Evolutionary conservation across 2,888 invertebrate genomes (phyloP).

Genomic region (Himalopsyche kuldschensis): DNA sequence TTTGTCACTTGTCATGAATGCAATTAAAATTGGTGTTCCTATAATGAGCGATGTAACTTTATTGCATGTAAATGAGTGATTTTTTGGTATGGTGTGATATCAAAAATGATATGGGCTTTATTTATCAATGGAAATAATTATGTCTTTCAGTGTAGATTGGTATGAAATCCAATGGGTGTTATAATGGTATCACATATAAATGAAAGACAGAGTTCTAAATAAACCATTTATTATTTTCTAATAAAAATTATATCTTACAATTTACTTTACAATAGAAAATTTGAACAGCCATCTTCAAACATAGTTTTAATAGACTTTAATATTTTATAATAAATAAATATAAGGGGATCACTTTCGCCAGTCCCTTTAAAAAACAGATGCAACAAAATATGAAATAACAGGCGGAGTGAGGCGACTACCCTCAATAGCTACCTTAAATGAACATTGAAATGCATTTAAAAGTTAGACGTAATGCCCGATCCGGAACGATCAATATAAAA

Average conservation of each 20-base stretch:
- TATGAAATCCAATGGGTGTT: too few relatives aligned
- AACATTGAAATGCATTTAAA: constrained; percentile 20
- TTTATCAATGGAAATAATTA: too few relatives aligned
- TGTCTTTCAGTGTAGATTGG: background rate
- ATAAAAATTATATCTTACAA: constrained; percentile 37
- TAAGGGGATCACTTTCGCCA: constrained; percentile 2
- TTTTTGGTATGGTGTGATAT: too few relatives aligned
- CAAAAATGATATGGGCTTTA: too few relatives aligned
- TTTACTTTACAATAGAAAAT: constrained; percentile 38
- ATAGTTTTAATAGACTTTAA: constrained; percentile 21
- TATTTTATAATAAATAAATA: constrained; percentile 27
- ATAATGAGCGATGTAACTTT: too few relatives aligned
- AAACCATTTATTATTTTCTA: constrained; percentile 39
- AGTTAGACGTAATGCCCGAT: constrained; percentile 2
- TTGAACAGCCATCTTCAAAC: constrained; percentile 35
- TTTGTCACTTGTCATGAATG: background rate
- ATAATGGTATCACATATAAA: background rate
- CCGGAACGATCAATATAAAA: background rate
- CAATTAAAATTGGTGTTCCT: too few relatives aligned
- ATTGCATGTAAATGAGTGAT: too few relatives aligned
- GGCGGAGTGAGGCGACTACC: constrained; percentile 6
- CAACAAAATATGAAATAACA: constrained; percentile 19
- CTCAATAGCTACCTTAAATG: background rate
- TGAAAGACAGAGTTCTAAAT: constrained; percentile 15
- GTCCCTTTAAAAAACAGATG: constrained; percentile 12